phyloP scores from a whole-genome alignment of 2,797 vertebrate genomes.

The Chelon auratus region DNA sequence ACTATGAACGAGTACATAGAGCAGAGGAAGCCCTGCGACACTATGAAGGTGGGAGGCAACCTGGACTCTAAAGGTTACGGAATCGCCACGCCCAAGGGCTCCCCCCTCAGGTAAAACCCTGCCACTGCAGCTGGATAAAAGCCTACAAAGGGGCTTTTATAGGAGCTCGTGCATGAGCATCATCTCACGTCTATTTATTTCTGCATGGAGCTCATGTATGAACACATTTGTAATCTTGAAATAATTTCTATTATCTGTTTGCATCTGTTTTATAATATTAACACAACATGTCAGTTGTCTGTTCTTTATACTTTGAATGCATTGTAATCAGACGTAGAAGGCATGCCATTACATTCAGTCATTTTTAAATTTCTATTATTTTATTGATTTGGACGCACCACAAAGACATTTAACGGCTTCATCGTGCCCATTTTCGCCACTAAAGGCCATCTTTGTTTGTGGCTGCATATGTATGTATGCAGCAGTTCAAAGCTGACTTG shows the following conservation, averaged over 20 bases:
- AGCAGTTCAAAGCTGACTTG: slow-evolving; percentile 28
- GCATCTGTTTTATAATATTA: not conserved
- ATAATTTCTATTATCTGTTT: slow-evolving; percentile 2
- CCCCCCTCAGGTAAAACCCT: slow-evolving; percentile 92
- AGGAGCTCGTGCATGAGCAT: slow-evolving; percentile 38
- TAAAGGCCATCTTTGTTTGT: slow-evolving; percentile 25
- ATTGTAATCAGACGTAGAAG: not conserved
- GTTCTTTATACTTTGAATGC: slow-evolving; percentile 7
- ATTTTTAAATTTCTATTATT: slow-evolving; percentile 5
- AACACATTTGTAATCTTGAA: slow-evolving; percentile 3
- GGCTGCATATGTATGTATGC: slow-evolving; percentile 43
- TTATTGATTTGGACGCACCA: slow-evolving; percentile 23
- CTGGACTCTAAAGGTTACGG: slow-evolving; percentile 99
- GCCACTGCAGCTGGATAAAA: slow-evolving; percentile 51
- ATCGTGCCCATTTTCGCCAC: slow-evolving; percentile 20
- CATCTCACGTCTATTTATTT: slow-evolving; percentile 27
- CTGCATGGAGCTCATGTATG: slow-evolving; percentile 7
- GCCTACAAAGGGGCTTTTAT: slow-evolving; percentile 39
- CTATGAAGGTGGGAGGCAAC: slow-evolving; percentile 99
- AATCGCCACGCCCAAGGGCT: slow-evolving; percentile 98
- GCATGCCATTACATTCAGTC: not conserved
- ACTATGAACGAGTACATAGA: slow-evolving; percentile 99
- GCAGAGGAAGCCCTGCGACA: slow-evolving; percentile 97
- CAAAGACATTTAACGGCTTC: slow-evolving; percentile 14
- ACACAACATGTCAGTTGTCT: not conserved